A percentile compares a stretch with the other conserved stretches of the same genome.
Evolutionary conservation across 2,113 vertebrate genomes (phyloP).

Genomic region (Erpornis zantholeuca): DNA sequence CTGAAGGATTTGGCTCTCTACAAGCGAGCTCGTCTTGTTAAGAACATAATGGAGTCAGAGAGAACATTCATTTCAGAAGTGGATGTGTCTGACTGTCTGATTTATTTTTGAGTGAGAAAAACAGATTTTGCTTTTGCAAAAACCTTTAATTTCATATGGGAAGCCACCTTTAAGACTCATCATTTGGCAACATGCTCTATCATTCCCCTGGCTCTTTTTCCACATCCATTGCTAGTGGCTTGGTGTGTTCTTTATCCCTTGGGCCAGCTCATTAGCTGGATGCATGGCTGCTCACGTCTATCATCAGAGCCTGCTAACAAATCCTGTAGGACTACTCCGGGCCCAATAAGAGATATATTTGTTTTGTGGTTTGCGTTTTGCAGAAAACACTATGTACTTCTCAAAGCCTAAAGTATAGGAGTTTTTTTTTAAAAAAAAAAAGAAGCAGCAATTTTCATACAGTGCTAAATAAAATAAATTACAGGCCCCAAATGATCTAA

Average conservation of each 20-base stretch:
- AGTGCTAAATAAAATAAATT: conserved; percentile 61
- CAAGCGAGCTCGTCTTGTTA: conserved; percentile 59
- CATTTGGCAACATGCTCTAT: conserved; percentile 12
- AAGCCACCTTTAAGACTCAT: conserved; percentile 61
- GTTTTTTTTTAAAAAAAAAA: not conserved
- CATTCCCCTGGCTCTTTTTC: conserved; percentile 27
- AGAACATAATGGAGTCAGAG: conserved; percentile 61
- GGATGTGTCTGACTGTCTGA: conserved; percentile 33
- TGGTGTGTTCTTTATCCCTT: conserved; percentile 49
- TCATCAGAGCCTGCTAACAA: conserved; percentile 50
- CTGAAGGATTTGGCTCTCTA: conserved; percentile 30
- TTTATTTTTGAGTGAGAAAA: conserved; percentile 48
- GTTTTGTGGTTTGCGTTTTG: conserved; percentile 58
- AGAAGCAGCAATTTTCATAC: conserved; percentile 32
- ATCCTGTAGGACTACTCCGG: conserved; percentile 39
- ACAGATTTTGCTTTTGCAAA: conserved; percentile 36
- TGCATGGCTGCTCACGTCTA: conserved; percentile 45
- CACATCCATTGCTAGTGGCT: conserved; percentile 41
- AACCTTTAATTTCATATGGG: conserved; percentile 39
- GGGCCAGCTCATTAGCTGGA: conserved; percentile 62
- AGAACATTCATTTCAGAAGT: conserved; percentile 61
- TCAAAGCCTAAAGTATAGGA: conserved; percentile 8
- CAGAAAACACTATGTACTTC: conserved; percentile 41
- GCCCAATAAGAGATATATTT: conserved; percentile 48
- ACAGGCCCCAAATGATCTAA: conserved; percentile 54